phyloP scores from a whole-genome alignment of 2,888 invertebrate species.

The Drosophila eohydei region DNA sequence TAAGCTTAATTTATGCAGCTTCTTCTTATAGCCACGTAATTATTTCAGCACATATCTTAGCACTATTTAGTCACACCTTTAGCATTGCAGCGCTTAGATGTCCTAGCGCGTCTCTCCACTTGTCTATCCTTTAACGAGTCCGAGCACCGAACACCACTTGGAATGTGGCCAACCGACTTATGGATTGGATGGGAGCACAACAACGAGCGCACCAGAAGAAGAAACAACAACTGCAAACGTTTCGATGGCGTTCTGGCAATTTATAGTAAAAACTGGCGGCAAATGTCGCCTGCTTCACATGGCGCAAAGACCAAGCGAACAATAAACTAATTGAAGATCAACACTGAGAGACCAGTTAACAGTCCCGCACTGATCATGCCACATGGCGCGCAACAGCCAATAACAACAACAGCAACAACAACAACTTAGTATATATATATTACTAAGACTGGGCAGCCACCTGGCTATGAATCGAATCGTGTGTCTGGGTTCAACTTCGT shows the following conservation, averaged over 20 bases:
- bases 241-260: constrained; percentile 63
- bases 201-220: constrained; percentile 53
- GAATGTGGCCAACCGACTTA: constrained; percentile 45
- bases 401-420: constrained; percentile 16
- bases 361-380: constrained; percentile 61
- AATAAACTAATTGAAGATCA: constrained; percentile 79
- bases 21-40: not conserved
- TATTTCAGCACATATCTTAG: not conserved
- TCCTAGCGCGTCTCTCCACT: constrained; percentile 55
- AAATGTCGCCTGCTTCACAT: constrained; percentile 84
- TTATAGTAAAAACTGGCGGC: constrained; percentile 67
- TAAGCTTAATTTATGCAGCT: not conserved
- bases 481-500: constrained; percentile 60
- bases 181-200: constrained; percentile 36
- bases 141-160: constrained; percentile 54
- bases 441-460: constrained; percentile 54
- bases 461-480: constrained; percentile 68
- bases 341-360: constrained; percentile 42
- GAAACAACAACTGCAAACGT: constrained; percentile 71
- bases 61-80: constrained; percentile 66
- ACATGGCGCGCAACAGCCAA: constrained; percentile 56
- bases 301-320: constrained; percentile 67
- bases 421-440: constrained; percentile 21
- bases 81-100: constrained; percentile 71
- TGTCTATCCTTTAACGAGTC: constrained; percentile 46